Evolutionary conservation across 1,140 invertebrate genomes (phyloP).

Genomic region (Maconellicoccus hirsutus): DNA sequence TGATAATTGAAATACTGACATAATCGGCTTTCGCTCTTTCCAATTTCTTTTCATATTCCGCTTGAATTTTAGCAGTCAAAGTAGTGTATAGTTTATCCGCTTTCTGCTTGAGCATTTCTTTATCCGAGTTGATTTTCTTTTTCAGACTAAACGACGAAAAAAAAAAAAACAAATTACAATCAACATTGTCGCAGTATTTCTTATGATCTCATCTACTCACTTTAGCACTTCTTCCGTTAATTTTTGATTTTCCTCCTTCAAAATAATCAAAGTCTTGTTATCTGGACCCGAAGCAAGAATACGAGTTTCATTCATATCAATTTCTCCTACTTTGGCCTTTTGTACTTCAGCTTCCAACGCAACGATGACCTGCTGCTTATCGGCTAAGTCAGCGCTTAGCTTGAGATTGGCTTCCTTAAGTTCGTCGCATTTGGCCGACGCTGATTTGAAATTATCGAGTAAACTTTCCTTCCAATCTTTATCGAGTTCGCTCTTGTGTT

Average conservation of each 20-base stretch:
- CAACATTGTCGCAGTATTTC: not conserved
- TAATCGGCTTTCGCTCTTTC: not conserved
- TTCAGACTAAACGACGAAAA: not conserved
- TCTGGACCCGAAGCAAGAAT: not conserved
- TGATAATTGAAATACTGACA: not conserved
- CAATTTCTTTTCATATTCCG: not conserved
- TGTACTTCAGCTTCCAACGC: not conserved
- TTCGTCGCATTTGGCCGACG: not conserved
- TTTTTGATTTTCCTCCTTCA: not conserved
- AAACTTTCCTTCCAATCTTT: constrained; percentile 2
- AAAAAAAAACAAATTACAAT: not conserved
- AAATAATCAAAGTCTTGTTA: not conserved
- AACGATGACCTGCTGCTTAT: not conserved
- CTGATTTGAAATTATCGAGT: not conserved
- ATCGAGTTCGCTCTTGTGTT: not conserved
- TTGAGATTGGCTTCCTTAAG: not conserved
- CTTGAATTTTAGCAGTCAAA: not conserved
- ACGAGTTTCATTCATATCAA: not conserved
- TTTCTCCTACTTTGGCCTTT: not conserved
- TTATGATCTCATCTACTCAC: constrained; percentile 2
- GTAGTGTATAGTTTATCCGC: not conserved
- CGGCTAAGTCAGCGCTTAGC: not conserved
- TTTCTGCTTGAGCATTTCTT: not conserved
- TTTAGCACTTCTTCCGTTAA: not conserved
- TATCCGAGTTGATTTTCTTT: not conserved